Evolutionary conservation across 2,113 vertebrate genomes (phyloP).

Genomic region (Rhagologus leucostigma): DNA sequence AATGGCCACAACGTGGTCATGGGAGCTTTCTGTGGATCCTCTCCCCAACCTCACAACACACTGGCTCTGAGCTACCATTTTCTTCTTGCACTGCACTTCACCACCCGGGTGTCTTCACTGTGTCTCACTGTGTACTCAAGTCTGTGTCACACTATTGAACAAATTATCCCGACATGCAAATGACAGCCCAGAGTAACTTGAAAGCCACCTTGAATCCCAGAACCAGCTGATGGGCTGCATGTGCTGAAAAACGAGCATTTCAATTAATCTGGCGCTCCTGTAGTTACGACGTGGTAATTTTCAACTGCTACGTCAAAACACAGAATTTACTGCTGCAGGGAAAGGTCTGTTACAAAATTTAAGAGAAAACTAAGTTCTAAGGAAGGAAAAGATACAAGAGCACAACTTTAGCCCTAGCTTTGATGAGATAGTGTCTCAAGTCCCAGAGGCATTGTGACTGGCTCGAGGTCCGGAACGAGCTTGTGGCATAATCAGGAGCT

Average conservation of each 20-base stretch:
- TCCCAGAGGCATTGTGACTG: neutral
- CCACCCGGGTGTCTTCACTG: neutral
- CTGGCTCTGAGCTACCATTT: neutral
- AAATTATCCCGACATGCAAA: neutral
- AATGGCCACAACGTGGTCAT: neutral
- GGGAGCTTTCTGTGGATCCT: neutral
- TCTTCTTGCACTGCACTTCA: neutral
- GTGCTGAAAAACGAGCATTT: neutral
- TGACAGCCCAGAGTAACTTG: neutral
- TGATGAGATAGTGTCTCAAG: neutral
- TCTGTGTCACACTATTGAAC: neutral
- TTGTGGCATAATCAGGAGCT: neutral
- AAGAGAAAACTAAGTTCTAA: neutral
- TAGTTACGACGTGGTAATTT: neutral
- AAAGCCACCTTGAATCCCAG: neutral
- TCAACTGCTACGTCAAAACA: neutral
- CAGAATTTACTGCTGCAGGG: fast-evolving
- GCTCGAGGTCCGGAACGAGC: neutral
- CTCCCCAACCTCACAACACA: neutral
- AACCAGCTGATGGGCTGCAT: neutral
- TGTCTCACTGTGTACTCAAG: neutral
- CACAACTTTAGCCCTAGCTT: neutral
- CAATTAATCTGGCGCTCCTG: neutral
- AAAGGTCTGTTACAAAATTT: neutral
- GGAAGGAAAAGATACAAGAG: neutral